These are phyloP conservation scores for Eupeodes corollae DNA, from an alignment of 1,140 invertebrate genomes.

Conservation along the genomic window DNA sequence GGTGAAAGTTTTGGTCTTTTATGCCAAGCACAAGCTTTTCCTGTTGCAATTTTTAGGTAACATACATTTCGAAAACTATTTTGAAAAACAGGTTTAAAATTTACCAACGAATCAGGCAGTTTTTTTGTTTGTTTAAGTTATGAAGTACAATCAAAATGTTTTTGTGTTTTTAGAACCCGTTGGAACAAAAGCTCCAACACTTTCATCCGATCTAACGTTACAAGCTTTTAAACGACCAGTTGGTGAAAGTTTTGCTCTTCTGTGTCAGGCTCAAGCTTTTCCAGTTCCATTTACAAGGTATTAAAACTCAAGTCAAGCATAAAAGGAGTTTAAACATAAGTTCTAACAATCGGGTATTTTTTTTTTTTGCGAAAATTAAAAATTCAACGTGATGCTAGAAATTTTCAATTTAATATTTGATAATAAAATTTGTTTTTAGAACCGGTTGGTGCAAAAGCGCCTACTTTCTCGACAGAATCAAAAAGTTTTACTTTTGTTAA, in stretches of 20 bases:
- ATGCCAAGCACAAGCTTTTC: constrained; percentile 65
- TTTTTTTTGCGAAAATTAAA: too few species aligned
- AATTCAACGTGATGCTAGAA: too few species aligned
- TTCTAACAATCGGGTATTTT: background rate
- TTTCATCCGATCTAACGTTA: constrained; percentile 45
- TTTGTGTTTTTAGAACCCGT: constrained; percentile 46
- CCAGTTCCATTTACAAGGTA: constrained; percentile 62
- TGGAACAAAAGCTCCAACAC: constrained; percentile 51
- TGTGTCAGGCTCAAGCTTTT: constrained; percentile 62
- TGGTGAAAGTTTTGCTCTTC: constrained; percentile 42
- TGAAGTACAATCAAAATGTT: too few species aligned
- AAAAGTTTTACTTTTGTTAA: constrained; percentile 56
- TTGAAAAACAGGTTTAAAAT: background rate
- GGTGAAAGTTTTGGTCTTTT: constrained; percentile 50
- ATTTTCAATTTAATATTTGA: too few species aligned
- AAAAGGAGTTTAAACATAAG: too few species aligned
- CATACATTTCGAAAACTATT: background rate
- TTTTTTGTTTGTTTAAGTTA: constrained; percentile 17
- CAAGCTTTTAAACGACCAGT: constrained; percentile 39
- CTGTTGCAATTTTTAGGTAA: constrained; percentile 59
- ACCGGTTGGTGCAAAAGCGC: constrained; percentile 54
- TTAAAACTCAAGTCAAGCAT: constrained; percentile 15
- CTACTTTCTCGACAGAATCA: constrained; percentile 40
- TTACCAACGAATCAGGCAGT: constrained; percentile 55
- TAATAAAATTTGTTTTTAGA: constrained; percentile 44